Base-by-base conservation (phyloP, 2,113 vertebrate species). In the Ciconia maguari region DNA sequence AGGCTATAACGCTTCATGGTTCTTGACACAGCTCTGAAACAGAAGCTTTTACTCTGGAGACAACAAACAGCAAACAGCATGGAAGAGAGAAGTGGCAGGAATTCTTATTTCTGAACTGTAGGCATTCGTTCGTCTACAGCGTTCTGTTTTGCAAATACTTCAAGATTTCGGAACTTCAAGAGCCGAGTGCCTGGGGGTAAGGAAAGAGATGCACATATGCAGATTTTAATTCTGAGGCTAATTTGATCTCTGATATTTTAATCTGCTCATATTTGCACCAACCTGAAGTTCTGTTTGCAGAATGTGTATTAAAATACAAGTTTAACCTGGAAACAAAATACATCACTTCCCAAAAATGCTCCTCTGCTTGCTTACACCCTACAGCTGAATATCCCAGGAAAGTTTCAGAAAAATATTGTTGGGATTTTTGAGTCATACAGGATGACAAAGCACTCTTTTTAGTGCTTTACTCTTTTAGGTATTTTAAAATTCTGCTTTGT, bases 21-120 rank as follows among this genome's bases (percentile, higher is more conserved):
- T 97, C 93, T 96, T 94, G 94, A 96, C 96, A 95, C 87, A 88
- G 97, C 93, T 97, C 95, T 97, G 97, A 97, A 97, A 97, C 78
- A 97, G 96, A 97, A 96, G 93, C 96, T 97, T 97, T 97, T 97
- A 88, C 97, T 93, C 96, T 91, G 51, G 97, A 83, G 97, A 95
- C 95, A 93, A 34, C 51, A 88, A 91, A 80, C 84, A 93, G 36
- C 51, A 88, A 91, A 80, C 84, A 94, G 10, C 87, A 75, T 86
- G 48, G 94, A 95, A 95, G 36, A 87, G 34, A 93, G 44, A 97
- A 94, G 78, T 78, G 51, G 54, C 83, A 95, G 75, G 34, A 91
- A 88, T 91, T 87, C 1, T 0, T 86, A 86, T 51, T 91, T 93
- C 82, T 89, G n/a, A 74, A 93, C 38, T 0, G 1, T 42, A 84